A percentile compares a stretch with the other conserved stretches of the same genome.
These are phyloP conservation scores for Gymnothorax javanicus DNA, from an alignment of 2,797 vertebrate species.

Conservation along the genomic window DNA sequence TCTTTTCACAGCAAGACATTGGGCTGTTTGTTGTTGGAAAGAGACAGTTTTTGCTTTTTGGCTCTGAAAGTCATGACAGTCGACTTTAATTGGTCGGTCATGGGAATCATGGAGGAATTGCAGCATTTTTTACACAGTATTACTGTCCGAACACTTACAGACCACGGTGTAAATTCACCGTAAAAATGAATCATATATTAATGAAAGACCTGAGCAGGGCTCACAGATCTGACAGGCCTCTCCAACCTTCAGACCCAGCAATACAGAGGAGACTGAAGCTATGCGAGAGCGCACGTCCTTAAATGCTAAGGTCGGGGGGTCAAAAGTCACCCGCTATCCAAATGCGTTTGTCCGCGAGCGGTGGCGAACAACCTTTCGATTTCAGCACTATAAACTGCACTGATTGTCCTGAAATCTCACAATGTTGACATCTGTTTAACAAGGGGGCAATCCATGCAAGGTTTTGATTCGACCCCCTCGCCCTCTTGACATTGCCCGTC, in stretches of 20 bases:
- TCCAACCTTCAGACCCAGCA: conserved; percentile 20
- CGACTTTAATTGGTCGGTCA: no score
- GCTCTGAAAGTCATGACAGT: no score
- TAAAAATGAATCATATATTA: neutral
- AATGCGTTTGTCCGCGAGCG: conserved; percentile 59
- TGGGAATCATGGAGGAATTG: no score
- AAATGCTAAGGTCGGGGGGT: conserved; percentile 42
- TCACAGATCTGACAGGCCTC: neutral
- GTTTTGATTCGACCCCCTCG: conserved; percentile 73
- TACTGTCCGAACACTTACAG: no score
- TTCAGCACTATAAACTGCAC: conserved; percentile 75
- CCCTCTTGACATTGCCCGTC: conserved; percentile 74
- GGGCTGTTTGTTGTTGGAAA: no score
- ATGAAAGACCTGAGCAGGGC: neutral
- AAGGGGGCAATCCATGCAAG: conserved; percentile 80
- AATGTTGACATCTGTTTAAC: conserved; percentile 76
- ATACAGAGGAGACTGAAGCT: conserved; percentile 10
- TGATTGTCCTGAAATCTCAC: conserved; percentile 70
- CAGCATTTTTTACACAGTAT: no score
- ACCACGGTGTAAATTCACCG: neutral
- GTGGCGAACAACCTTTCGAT: conserved; percentile 76
- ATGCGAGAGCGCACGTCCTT: neutral
- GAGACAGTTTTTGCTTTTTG: no score
- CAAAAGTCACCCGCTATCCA: conserved; percentile 49
- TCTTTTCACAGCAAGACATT: neutral